Percentiles rank a stretch among this genome's conserved stretches.
Evolutionary conservation across 1,140 invertebrate species (phyloP).

Genomic region (Camponotus floridanus): DNA sequence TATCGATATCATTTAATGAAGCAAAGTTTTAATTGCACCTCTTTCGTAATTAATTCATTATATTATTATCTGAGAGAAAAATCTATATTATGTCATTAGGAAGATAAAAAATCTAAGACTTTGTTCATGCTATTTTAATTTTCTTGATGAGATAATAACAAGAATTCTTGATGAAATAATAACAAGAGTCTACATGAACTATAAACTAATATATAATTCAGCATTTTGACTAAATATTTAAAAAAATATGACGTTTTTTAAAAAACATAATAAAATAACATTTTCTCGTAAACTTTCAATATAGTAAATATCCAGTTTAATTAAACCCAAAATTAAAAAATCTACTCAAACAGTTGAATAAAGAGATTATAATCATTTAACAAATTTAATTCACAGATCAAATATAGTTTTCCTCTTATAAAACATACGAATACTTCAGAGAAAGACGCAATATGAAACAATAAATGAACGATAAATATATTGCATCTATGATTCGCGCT

Average conservation of each 20-base stretch:
- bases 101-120: neutral
- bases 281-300: neutral
- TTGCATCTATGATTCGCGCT: neutral
- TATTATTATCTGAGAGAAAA: slow-evolving; percentile 1
- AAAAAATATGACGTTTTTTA: neutral
- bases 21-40: slow-evolving; percentile 14
- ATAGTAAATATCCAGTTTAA: neutral
- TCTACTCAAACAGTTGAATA: too few relatives aligned
- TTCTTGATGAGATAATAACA: slow-evolving; percentile 19
- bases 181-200: neutral
- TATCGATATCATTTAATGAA: slow-evolving; percentile 1
- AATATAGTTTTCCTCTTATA: neutral
- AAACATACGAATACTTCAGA: neutral
- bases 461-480: slow-evolving; percentile 15
- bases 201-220: neutral
- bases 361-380: neutral
- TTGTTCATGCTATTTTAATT: neutral
- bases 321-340: too few relatives aligned
- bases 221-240: neutral
- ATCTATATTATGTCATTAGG: neutral
- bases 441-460: too few relatives aligned
- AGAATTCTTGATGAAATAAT: neutral
- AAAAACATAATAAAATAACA: neutral
- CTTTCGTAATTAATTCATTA: neutral
- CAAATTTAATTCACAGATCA: neutral